phyloP scores from a whole-genome alignment of 2,113 vertebrate species.

The Corydoras maculifer region DNA sequence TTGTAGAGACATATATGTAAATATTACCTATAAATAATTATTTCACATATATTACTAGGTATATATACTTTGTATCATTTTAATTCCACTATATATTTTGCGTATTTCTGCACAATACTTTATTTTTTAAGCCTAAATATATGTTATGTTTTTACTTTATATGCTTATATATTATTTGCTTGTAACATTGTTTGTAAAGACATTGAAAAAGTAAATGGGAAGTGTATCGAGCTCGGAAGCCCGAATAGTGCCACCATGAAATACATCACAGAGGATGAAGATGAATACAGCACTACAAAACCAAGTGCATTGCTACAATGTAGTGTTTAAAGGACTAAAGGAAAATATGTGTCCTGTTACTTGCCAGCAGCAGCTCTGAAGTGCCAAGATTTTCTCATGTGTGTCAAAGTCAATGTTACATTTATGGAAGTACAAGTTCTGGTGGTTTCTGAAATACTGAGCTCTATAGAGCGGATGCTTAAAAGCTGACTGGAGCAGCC shows the following conservation, averaged over 20 bases:
- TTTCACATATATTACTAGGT: conserved; percentile 64
- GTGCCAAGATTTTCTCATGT: conserved; percentile 24
- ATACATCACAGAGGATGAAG: background rate
- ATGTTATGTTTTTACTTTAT: conserved; percentile 19
- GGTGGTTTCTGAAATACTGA: background rate
- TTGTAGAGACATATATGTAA: conserved; percentile 44
- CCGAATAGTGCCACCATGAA: conserved; percentile 29
- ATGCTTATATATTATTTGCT: conserved; percentile 11
- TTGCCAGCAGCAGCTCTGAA: conserved; percentile 24
- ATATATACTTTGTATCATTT: conserved; percentile 58
- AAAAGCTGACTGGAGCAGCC: too few species aligned
- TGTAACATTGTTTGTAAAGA: conserved; percentile 4
- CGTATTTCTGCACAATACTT: conserved; percentile 46
- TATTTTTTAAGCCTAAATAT: conserved; percentile 32
- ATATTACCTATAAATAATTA: conserved; percentile 60
- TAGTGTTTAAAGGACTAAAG: background rate
- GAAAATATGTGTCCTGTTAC: conserved; percentile 15
- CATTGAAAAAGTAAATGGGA: too few species aligned
- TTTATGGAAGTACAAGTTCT: conserved; percentile 3
- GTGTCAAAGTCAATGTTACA: background rate
- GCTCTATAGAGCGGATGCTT: too few species aligned
- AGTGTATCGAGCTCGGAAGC: conserved; percentile 11
- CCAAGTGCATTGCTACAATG: background rate
- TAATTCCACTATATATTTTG: conserved; percentile 56
- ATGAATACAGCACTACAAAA: background rate